Evolutionary conservation across 2,888 invertebrate species (phyloP).

Genomic region (Alloscopus bannaensis): DNA sequence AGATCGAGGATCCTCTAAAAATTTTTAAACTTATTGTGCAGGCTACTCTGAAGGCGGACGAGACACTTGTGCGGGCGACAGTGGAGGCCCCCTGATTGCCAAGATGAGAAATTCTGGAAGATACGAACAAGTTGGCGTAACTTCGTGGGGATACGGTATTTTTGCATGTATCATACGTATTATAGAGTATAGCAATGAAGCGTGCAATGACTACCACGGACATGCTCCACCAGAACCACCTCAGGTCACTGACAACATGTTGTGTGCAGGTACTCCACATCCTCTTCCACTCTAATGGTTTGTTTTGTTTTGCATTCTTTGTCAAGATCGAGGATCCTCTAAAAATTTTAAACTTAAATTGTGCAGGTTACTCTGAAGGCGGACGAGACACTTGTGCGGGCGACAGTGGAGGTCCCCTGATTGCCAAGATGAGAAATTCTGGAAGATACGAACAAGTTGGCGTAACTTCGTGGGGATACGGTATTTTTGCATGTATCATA

Average conservation of each 20-base stretch:
- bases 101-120: constrained; percentile 63
- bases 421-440: constrained; percentile 59
- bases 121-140: constrained; percentile 71
- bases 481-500: constrained; percentile 14
- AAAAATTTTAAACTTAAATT: too few relatives aligned
- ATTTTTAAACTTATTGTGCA: too few relatives aligned
- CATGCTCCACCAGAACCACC: constrained; percentile 68
- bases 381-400: constrained; percentile 71
- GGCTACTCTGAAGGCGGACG: constrained; percentile 72
- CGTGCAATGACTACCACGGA: constrained; percentile 72
- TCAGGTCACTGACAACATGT: constrained; percentile 70
- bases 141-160: constrained; percentile 70
- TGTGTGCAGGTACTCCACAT: constrained; percentile 71
- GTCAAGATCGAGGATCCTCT: too few relatives aligned
- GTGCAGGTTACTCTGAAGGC: constrained; percentile 70
- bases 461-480: constrained; percentile 71
- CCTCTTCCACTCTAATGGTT: too few relatives aligned
- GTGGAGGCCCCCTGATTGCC: constrained; percentile 68
- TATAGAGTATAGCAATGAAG: constrained; percentile 67
- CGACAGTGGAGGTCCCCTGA: constrained; percentile 68
- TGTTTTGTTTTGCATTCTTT: too few relatives aligned
- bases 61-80: constrained; percentile 69
- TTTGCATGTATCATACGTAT: neutral
- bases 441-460: constrained; percentile 70
- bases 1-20: too few relatives aligned